These are phyloP conservation scores for Cryptosula pallasiana DNA, from an alignment of 2,888 invertebrate genomes.

Conservation along the genomic window DNA sequence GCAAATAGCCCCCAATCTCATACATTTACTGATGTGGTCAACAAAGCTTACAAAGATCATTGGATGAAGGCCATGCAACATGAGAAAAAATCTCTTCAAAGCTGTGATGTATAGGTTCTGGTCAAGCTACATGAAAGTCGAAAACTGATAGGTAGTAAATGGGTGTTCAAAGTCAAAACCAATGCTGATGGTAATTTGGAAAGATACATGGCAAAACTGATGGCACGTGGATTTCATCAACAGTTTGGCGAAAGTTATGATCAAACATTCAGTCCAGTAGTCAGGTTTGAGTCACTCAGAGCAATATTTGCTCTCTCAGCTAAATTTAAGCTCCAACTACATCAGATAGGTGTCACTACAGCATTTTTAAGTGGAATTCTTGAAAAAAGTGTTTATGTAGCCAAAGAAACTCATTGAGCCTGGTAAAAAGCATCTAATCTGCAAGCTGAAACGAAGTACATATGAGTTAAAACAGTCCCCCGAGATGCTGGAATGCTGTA, in stretches of 20 bases:
- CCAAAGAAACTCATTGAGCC: neutral
- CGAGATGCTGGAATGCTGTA: neutral
- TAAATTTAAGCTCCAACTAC: neutral
- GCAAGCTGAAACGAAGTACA: neutral
- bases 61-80: conserved; percentile 29
- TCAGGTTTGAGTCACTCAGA: conserved; percentile 22
- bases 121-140: conserved; percentile 18
- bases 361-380: conserved; percentile 16
- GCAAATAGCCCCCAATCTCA: neutral
- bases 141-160: conserved; percentile 22
- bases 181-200: conserved; percentile 17
- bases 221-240: neutral
- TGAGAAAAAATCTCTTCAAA: conserved; percentile 27
- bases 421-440: neutral
- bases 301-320: conserved; percentile 21
- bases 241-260: conserved; percentile 4
- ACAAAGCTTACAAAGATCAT: conserved; percentile 4
- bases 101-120: conserved; percentile 29
- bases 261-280: conserved; percentile 21
- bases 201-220: conserved; percentile 11
- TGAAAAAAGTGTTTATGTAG: conserved; percentile 18
- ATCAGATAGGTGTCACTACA: conserved; percentile 15
- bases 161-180: conserved; percentile 24
- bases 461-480: neutral
- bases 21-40: neutral